Base-by-base conservation (phyloP, 2,113 vertebrate species). In the Tympanuchus pallidicinctus region DNA sequence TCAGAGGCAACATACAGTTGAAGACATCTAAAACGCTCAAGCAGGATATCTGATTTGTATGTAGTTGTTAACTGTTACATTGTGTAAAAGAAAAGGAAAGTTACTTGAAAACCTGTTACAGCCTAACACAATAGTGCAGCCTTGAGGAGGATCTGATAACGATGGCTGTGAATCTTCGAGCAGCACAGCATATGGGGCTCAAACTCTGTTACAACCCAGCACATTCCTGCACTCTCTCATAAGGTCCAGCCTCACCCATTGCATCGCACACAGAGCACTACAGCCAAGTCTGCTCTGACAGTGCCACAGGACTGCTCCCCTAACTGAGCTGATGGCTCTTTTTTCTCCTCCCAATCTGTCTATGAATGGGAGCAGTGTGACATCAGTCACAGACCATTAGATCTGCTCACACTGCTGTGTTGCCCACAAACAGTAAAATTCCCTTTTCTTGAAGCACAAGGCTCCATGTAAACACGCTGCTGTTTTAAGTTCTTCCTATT, bases 1-100 rank as follows among this genome's bases (percentile, higher is more conserved):
- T 95, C 82, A 86, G 40, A 90, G 57, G 70, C 48, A 90, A 97
- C 89, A 81, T 42, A 61, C 5, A 71, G 40, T 11, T 52, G 34
- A 67, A 82, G 82, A 80, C 63, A 50, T 52, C 6, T 1, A 77
- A 93, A 88, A 72, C 0, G 2, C 74, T 79, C 43, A 47, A 82
- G 45, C 11, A 32, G 25, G 56, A 28, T 83, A 86, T 56, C 77
- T 86, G 82, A 88, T 92, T 78, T 78, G 47, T 86, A 70, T 83
- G 67, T 71, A 73, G 42, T 76, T 73, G n/a, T 90, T 94, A 76
- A 71, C 86, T 50, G 27, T 56, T 30, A 82, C 85, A 64, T 65
- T 32, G n/a, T 81, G 89, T 74, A 71, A 89, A 76, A 81, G 25
- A 38, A 27, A 72, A 67, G 75, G 52, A 43, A 74, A 18, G 10